Conservation (phyloP, 1,140 invertebrate genomes). For the Meteorus sp. region DNA sequence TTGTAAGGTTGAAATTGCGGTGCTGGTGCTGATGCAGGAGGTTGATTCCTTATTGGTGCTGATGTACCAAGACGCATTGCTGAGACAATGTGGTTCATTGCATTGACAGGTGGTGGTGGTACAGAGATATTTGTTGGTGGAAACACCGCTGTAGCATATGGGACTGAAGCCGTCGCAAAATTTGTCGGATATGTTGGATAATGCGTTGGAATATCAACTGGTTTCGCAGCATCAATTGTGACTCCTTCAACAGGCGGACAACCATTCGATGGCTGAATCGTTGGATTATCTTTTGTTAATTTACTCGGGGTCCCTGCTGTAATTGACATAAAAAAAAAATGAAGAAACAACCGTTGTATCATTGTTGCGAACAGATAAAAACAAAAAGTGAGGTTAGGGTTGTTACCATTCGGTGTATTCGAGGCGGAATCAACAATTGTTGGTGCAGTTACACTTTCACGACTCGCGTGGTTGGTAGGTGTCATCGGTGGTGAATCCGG, state of each 20-base stretch:
- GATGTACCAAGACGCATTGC: conserved; percentile 45
- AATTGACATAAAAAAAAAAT: conserved; percentile 17
- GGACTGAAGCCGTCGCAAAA: conserved; percentile 39
- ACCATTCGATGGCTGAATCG: conserved; percentile 43
- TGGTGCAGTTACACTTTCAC: conserved; percentile 40
- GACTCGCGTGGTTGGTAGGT: conserved; percentile 51
- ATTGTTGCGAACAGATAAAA: neutral
- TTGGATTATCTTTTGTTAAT: conserved; percentile 41
- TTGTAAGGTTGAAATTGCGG: conserved; percentile 48
- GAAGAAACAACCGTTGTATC: neutral
- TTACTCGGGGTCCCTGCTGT: conserved; percentile 44
- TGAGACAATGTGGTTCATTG: conserved; percentile 52
- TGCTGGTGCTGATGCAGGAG: conserved; percentile 42
- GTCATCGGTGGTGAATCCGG: conserved; percentile 67
- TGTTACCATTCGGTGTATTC: conserved; percentile 49
- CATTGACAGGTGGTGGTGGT: conserved; percentile 51
- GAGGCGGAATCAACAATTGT: conserved; percentile 45
- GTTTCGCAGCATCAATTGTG: conserved; percentile 38
- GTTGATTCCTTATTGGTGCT: conserved; percentile 37
- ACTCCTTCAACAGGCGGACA: conserved; percentile 39
- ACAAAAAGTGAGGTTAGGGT: conserved; percentile 11
- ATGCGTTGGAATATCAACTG: conserved; percentile 43
- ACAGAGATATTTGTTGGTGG: conserved; percentile 51
- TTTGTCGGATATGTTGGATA: conserved; percentile 44
- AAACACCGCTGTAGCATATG: conserved; percentile 51